Conservation (phyloP, 2,888 invertebrate genomes). For the Lathronympha strigana region DNA sequence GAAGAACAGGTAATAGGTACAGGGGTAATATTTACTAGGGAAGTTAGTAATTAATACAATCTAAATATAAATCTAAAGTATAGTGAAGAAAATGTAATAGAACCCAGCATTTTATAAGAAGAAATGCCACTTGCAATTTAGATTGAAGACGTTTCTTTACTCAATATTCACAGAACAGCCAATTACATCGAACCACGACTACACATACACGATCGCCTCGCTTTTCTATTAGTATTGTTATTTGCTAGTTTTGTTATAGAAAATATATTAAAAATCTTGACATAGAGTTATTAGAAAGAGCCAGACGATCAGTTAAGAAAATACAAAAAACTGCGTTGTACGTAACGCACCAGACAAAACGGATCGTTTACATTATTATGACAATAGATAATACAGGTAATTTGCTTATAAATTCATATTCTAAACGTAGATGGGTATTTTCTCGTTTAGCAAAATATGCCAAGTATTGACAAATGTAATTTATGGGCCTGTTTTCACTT, state of each 20-base stretch:
- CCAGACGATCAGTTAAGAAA: conserved; percentile 53
- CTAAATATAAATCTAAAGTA: conserved; percentile 9
- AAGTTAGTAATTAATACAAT: conserved; percentile 5
- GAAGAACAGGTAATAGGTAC: conserved; percentile 20
- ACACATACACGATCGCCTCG: conserved; percentile 49
- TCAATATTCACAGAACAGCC: conserved; percentile 45
- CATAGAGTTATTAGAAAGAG: conserved; percentile 52
- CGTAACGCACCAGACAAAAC: conserved; percentile 58
- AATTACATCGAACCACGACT: conserved; percentile 52
- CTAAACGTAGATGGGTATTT: background rate
- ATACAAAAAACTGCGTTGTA: conserved; percentile 67
- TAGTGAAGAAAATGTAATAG: conserved; percentile 5
- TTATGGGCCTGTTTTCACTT: too few relatives aligned
- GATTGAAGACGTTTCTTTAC: conserved; percentile 33
- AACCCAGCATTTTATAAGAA: conserved; percentile 9
- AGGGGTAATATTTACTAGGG: conserved; percentile 13
- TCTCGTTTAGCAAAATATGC: too few relatives aligned
- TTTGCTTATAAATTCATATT: background rate
- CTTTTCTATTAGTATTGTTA: conserved; percentile 42
- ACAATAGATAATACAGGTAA: conserved; percentile 1
- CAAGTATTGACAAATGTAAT: too few relatives aligned
- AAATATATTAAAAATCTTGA: conserved; percentile 28
- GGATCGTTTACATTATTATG: conserved; percentile 31
- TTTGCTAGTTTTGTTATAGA: conserved; percentile 36
- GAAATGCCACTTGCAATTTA: conserved; percentile 45